Evolutionary conservation across 2,797 vertebrate genomes (phyloP), one percentile per base, ranked within the genome.

Genomic region (Thalassophryne amazonica): DNA sequence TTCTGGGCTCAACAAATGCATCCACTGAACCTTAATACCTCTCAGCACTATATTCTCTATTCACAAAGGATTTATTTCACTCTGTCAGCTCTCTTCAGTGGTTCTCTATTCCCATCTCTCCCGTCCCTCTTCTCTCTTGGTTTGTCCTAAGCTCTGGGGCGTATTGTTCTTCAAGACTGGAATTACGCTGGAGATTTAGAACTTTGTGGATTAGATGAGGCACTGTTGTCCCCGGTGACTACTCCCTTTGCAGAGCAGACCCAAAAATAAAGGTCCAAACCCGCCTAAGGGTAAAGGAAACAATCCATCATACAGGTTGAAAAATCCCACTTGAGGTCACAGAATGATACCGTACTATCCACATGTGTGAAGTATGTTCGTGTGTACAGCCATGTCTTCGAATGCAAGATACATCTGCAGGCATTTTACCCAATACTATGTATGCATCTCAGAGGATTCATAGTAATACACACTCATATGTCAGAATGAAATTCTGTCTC

Each of bases 181-280:
- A 87, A 76, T 88, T 69, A 69, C 70, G 54, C 64, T 48, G 68
- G 84, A 88, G 81, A 87, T 89, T 87, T 86, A 86, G 80, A 82
- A 81, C 75, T 73, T 49, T 35, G 59, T 69, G 83, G 81, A 89
- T 84, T 75, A 79, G 60, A 83, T 43, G 56, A 80, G 74, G 74
- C 84, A 71, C 45, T 32, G 46, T 40, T 69, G 73, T 89, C 87
- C 84, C 87, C 55, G 23, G 76, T 83, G 88, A 64, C 69, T 55
- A 33, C 41, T 73, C 65, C 63, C 76, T 83, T 83, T 81, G 71
- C 69, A 70, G 69, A 84, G 55, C 73, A 81, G 56, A 51, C 76
- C 81, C 67, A 76, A 89, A 88, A 84, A 89, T 79, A 84, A 80
- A 71, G 79, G 67, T 77, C 74, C 61, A 56, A 83, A 86, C 76